Evolutionary conservation across 2,797 vertebrate genomes (phyloP).

Genomic region (Geotrypetes seraphini): DNA sequence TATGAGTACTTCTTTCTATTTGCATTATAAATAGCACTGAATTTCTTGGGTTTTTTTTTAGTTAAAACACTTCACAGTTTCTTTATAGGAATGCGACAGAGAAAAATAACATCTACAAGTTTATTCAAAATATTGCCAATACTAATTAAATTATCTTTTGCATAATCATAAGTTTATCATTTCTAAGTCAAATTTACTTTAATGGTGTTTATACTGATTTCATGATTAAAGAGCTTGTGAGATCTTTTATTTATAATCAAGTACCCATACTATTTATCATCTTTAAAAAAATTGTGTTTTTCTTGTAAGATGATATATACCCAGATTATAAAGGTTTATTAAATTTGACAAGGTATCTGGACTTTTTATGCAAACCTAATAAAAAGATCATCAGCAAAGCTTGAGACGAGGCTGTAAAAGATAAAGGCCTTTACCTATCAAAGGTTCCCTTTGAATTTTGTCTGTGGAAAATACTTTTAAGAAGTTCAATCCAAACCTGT

Average conservation of each 20-base stretch:
- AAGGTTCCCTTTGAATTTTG: no score
- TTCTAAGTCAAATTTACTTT: conserved; percentile 51
- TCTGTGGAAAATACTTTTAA: no score
- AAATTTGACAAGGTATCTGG: conserved; percentile 17
- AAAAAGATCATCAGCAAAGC: background rate
- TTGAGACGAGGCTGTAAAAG: background rate
- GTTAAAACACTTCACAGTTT: background rate
- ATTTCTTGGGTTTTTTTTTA: background rate
- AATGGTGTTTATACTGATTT: conserved; percentile 41
- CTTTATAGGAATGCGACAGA: conserved; percentile 2
- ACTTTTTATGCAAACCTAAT: background rate
- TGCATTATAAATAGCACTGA: no score
- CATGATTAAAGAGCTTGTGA: conserved; percentile 36
- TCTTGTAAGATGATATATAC: conserved; percentile 10
- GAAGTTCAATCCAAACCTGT: no score
- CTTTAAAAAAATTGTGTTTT: conserved; percentile 4
- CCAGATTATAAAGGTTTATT: conserved; percentile 15
- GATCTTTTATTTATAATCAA: conserved; percentile 36
- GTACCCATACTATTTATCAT: conserved; percentile 23
- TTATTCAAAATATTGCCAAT: conserved; percentile 35
- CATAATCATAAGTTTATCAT: conserved; percentile 36
- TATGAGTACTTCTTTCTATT: no score
- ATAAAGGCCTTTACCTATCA: background rate
- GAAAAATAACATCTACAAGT: conserved; percentile 9
- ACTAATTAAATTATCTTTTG: conserved; percentile 47